A percentile compares a stretch with the other conserved stretches of the same genome.
phyloP scores from a whole-genome alignment of 2,113 vertebrate species.

The Elephas maximus region DNA sequence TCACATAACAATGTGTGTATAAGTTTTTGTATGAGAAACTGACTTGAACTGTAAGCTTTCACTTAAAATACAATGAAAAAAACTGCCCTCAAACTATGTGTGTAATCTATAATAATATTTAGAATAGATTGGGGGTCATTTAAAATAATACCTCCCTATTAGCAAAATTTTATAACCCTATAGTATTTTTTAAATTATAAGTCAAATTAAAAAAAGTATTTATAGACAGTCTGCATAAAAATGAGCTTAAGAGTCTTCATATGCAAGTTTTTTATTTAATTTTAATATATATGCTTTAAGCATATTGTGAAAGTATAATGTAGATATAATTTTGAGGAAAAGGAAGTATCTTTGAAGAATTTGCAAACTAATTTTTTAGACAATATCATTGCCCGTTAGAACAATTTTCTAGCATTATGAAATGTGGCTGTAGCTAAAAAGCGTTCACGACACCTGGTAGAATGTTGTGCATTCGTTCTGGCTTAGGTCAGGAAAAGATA shows the following conservation, averaged over 20 bases:
- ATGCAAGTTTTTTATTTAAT: background rate
- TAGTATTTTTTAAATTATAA: constrained; percentile 25
- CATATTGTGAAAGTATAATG: background rate
- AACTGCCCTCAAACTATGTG: background rate
- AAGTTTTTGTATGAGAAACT: too few species aligned
- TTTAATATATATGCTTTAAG: background rate
- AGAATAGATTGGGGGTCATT: background rate
- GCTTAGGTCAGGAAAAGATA: background rate
- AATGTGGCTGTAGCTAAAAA: constrained; percentile 66
- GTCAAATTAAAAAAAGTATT: constrained; percentile 48
- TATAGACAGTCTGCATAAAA: background rate
- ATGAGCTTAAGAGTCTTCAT: background rate
- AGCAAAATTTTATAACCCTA: constrained; percentile 5
- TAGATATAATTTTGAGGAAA: constrained; percentile 64
- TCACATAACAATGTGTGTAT: too few species aligned
- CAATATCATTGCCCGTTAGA: background rate
- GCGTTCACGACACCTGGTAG: constrained; percentile 64
- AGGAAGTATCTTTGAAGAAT: constrained; percentile 77
- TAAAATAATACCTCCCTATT: background rate
- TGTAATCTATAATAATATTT: background rate
- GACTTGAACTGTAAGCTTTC: too few species aligned
- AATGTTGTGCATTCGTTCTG: constrained; percentile 34
- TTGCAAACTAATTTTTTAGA: constrained; percentile 73
- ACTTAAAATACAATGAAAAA: too few species aligned
- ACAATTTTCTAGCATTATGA: constrained; percentile 62